Percentiles rank a stretch among this genome's conserved stretches.
Evolutionary conservation across 92 coral and sea anemone species (phyloP).

Genomic region (Scolanthus callimorphus): DNA sequence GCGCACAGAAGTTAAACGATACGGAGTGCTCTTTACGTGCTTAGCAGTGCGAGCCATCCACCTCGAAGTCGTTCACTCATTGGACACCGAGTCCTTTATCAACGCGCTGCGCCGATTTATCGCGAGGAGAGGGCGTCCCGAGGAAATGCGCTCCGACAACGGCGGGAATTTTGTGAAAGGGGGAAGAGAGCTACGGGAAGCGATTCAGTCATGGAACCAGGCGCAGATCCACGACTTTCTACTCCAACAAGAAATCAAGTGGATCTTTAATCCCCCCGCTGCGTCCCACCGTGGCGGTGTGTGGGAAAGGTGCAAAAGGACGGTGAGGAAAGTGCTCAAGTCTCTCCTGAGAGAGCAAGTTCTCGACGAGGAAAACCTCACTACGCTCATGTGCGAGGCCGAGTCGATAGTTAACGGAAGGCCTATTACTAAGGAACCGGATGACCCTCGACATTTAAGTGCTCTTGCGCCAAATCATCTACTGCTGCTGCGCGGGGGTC

Average conservation of each 20-base stretch:
- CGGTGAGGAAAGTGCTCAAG: conserved; percentile 30
- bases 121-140: conserved; percentile 35
- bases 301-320: conserved; percentile 43
- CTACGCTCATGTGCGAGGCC: conserved; percentile 43
- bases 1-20: conserved; percentile 15
- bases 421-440: conserved; percentile 34
- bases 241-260: conserved; percentile 24
- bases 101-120: conserved; percentile 44
- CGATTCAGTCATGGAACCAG: conserved; percentile 38
- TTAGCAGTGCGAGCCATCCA: conserved; percentile 47
- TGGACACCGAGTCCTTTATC: conserved; percentile 44
- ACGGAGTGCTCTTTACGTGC: conserved; percentile 53
- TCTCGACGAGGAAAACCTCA: conserved; percentile 31
- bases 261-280: conserved; percentile 58
- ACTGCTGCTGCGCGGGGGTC: conserved; percentile 29
- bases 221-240: conserved; percentile 19
- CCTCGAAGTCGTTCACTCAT: conserved; percentile 33
- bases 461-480: conserved; percentile 54
- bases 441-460: conserved; percentile 25
- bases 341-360: conserved; percentile 24
- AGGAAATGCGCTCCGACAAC: conserved; percentile 40
- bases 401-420: conserved; percentile 33
- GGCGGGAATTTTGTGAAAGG: conserved; percentile 36
- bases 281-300: conserved; percentile 59
- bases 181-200: conserved; percentile 21